Evolutionary conservation across 1,140 invertebrate species (phyloP).

Genomic region (Achroia grisella): DNA sequence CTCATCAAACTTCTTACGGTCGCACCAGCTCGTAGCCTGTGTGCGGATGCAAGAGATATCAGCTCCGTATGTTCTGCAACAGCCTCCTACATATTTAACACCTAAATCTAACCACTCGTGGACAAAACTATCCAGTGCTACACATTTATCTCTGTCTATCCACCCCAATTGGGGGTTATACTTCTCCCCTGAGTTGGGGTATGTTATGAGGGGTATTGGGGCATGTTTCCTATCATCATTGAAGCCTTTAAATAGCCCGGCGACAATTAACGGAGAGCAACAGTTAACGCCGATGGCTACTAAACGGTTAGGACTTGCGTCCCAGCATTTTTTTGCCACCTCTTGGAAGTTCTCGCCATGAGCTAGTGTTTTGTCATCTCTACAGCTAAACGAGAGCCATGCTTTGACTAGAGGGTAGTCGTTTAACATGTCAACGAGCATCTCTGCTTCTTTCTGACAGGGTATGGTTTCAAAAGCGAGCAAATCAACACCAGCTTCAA

Average conservation of each 20-base stretch:
- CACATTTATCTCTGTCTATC: slow-evolving; percentile 72
- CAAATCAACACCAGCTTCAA: slow-evolving; percentile 85
- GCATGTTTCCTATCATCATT: slow-evolving; percentile 25
- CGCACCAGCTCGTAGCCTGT: slow-evolving; percentile 61
- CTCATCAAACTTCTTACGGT: neutral
- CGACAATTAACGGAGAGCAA: slow-evolving; percentile 75
- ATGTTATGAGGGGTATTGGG: slow-evolving; percentile 76
- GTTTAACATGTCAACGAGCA: slow-evolving; percentile 82
- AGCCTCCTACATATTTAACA: slow-evolving; percentile 84
- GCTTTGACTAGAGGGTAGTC: slow-evolving; percentile 82
- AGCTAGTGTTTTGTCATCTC: slow-evolving; percentile 69
- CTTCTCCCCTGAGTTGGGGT: slow-evolving; percentile 82
- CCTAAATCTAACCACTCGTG: slow-evolving; percentile 81
- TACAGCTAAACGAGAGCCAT: slow-evolving; percentile 89
- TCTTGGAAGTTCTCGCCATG: slow-evolving; percentile 78
- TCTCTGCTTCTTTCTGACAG: slow-evolving; percentile 84
- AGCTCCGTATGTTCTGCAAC: slow-evolving; percentile 80
- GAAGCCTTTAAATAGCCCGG: slow-evolving; percentile 73
- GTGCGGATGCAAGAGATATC: slow-evolving; percentile 75
- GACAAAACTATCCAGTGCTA: slow-evolving; percentile 76
- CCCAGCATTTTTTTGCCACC: slow-evolving; percentile 72
- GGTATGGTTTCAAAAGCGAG: slow-evolving; percentile 94
- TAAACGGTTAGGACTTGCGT: slow-evolving; percentile 73
- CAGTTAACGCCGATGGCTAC: slow-evolving; percentile 86
- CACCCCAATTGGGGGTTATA: slow-evolving; percentile 68